These are phyloP conservation scores for Sinopyrophorus schimmeli DNA, from an alignment of 2,888 invertebrate genomes.

Conservation along the genomic window DNA sequence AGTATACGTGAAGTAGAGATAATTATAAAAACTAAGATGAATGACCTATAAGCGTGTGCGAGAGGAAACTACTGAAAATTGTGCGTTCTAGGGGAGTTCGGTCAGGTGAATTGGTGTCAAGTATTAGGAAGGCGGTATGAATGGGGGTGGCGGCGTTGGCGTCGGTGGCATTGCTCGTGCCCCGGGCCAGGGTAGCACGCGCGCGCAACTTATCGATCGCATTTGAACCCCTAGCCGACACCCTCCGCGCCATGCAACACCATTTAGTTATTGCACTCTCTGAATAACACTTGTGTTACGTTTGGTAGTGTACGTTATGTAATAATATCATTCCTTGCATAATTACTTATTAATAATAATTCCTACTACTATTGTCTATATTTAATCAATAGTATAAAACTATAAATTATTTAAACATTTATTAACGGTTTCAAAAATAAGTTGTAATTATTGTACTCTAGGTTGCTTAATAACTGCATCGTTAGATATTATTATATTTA, in stretches of 20 bases:
- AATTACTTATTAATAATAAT: slow-evolving; percentile 58
- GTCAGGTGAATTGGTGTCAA: slow-evolving; percentile 32
- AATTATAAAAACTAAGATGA: slow-evolving; percentile 17
- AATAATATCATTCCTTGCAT: slow-evolving; percentile 59
- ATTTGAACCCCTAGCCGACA: slow-evolving; percentile 57
- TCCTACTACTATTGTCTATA: slow-evolving; percentile 57
- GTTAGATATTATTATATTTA: slow-evolving; percentile 51
- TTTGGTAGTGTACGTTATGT: slow-evolving; percentile 63
- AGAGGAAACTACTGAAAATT: slow-evolving; percentile 16
- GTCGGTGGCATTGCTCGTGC: slow-evolving; percentile 35
- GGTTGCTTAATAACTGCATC: slow-evolving; percentile 54
- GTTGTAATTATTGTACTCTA: slow-evolving; percentile 52
- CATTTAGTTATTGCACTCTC: slow-evolving; percentile 67
- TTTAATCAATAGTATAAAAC: slow-evolving; percentile 56
- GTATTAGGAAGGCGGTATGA: slow-evolving; percentile 32
- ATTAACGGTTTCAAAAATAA: slow-evolving; percentile 52
- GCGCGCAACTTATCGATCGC: slow-evolving; percentile 56
- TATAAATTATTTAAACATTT: slow-evolving; percentile 53
- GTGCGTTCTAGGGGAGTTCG: slow-evolving; percentile 19
- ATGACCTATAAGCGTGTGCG: slow-evolving; percentile 28
- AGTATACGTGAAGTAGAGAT: too few species aligned
- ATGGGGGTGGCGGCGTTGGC: slow-evolving; percentile 33
- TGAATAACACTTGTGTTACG: slow-evolving; percentile 66
- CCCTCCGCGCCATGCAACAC: slow-evolving; percentile 58
- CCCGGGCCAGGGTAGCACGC: slow-evolving; percentile 48